A percentile compares a stretch with the other conserved stretches of the same genome.
Conservation (phyloP, 2,888 invertebrate species). For the Fissipunctia ypsillon region DNA sequence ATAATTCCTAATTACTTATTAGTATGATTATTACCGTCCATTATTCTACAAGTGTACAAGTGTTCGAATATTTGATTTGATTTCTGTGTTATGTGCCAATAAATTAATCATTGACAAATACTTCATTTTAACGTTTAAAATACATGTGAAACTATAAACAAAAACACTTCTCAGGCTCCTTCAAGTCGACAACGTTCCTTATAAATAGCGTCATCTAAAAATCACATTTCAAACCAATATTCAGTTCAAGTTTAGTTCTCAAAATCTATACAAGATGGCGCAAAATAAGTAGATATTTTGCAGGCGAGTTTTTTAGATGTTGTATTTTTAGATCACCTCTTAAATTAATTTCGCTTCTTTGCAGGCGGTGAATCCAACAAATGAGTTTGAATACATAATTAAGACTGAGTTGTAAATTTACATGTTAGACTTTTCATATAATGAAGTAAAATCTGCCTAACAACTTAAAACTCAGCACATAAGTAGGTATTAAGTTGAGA, state of each 20-base stretch:
- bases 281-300: background rate
- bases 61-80: conserved; percentile 2
- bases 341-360: background rate
- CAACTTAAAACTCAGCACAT: background rate
- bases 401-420: background rate
- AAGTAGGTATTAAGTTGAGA: background rate
- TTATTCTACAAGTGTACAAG: background rate
- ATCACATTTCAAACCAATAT: background rate
- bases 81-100: conserved; percentile 18
- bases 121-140: background rate
- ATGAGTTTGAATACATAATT: background rate
- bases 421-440: background rate
- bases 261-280: conserved; percentile 18
- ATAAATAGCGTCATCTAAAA: conserved; percentile 6
- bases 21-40: background rate
- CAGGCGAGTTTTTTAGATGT: background rate
- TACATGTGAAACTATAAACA: background rate
- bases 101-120: conserved; percentile 6
- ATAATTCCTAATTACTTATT: background rate
- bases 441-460: background rate
- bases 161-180: background rate
- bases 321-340: background rate
- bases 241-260: conserved; percentile 4
- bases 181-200: no score
- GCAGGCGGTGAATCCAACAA: background rate